A percentile compares a stretch with the other conserved stretches of the same genome.
Evolutionary conservation across 2,113 vertebrate species (phyloP).

Genomic region (Tragelaphus strepsiceros): DNA sequence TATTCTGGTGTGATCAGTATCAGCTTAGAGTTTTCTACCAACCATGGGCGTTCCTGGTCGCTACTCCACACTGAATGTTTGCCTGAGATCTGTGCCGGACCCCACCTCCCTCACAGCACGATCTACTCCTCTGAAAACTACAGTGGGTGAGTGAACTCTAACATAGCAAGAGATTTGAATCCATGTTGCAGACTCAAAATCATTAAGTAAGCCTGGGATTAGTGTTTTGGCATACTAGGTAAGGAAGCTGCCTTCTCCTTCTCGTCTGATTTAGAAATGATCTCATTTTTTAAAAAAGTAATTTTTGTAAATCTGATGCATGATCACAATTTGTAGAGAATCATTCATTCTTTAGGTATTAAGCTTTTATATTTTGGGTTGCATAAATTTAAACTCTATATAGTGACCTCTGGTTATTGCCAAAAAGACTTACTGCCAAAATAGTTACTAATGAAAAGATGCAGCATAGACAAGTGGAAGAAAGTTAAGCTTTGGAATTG

Average conservation of each 20-base stretch:
- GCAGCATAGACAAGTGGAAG: neutral
- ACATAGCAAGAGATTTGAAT: neutral
- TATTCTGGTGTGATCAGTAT: slow-evolving; percentile 79
- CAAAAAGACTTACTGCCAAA: neutral
- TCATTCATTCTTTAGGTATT: neutral
- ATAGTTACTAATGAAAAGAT: neutral
- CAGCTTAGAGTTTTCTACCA: slow-evolving; percentile 95
- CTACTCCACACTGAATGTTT: slow-evolving; percentile 94
- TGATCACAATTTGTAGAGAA: neutral
- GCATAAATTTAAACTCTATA: neutral
- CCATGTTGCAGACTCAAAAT: neutral
- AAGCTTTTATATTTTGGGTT: neutral
- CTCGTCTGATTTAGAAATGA: neutral
- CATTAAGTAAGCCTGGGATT: neutral
- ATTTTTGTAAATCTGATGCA: neutral
- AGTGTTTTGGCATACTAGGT: neutral
- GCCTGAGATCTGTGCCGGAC: slow-evolving; percentile 93
- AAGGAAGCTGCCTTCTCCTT: neutral
- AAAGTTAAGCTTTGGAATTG: neutral
- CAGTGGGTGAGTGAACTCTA: slow-evolving; percentile 87
- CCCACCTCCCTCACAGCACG: slow-evolving; percentile 96
- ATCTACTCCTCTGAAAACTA: slow-evolving; percentile 97
- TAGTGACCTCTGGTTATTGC: neutral
- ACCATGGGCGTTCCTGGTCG: slow-evolving; percentile 95
- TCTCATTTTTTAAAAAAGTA: neutral